These are phyloP conservation scores for Gymnoscopelus braueri DNA, from an alignment of 2,797 vertebrate genomes.

Conservation along the genomic window DNA sequence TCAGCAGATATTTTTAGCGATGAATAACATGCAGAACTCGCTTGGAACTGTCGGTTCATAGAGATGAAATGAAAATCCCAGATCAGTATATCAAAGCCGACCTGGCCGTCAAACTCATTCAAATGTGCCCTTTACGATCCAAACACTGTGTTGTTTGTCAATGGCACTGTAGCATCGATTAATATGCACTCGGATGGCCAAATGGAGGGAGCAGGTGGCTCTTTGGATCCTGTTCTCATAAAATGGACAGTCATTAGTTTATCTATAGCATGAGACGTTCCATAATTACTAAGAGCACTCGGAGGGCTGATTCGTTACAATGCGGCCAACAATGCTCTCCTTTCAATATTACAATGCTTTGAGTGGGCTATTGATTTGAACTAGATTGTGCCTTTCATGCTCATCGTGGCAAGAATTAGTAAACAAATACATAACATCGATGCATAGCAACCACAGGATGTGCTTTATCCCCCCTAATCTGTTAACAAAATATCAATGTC, in stretches of 20 bases:
- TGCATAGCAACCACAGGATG: slow-evolving; percentile 48
- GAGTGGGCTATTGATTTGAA: slow-evolving; percentile 65
- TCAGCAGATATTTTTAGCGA: slow-evolving; percentile 57
- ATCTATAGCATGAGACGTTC: slow-evolving; percentile 69
- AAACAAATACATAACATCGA: slow-evolving; percentile 34
- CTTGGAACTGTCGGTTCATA: slow-evolving; percentile 24
- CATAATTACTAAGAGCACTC: slow-evolving; percentile 67
- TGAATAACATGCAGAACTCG: slow-evolving; percentile 17
- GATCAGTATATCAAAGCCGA: slow-evolving; percentile 45
- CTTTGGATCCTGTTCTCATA: slow-evolving; percentile 64
- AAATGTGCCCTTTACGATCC: slow-evolving; percentile 62
- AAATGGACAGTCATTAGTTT: slow-evolving; percentile 76
- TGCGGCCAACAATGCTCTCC: slow-evolving; percentile 58
- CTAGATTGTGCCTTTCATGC: slow-evolving; percentile 37
- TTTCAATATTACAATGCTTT: slow-evolving; percentile 61
- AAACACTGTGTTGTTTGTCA: slow-evolving; percentile 30
- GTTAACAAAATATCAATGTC: slow-evolving; percentile 53
- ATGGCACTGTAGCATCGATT: slow-evolving; percentile 44
- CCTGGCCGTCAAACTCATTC: slow-evolving; percentile 52
- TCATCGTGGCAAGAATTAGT: slow-evolving; percentile 40
- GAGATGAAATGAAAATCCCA: slow-evolving; percentile 24
- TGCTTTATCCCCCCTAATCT: slow-evolving; percentile 39
- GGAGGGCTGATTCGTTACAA: slow-evolving; percentile 45
- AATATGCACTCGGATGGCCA: slow-evolving; percentile 32
- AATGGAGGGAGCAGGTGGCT: slow-evolving; percentile 74